Conservation (phyloP, 1,140 invertebrate genomes). For the Rhopalosiphum maidis region DNA sequence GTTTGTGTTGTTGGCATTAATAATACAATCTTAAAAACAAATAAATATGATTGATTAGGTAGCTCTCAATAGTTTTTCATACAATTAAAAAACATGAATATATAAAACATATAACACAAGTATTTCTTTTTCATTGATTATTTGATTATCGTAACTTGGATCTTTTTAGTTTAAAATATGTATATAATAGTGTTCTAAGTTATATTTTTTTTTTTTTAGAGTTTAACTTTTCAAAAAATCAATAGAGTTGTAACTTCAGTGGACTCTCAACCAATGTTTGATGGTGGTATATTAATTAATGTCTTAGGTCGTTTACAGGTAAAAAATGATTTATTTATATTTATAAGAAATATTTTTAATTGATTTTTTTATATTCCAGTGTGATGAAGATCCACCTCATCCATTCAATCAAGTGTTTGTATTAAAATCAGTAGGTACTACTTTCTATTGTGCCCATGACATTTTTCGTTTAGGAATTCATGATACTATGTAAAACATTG, state of each 20-base stretch:
- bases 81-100: too few relatives aligned
- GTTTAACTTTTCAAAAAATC: constrained; percentile 91
- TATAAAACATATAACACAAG: too few relatives aligned
- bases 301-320: constrained; percentile 93
- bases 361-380: constrained; percentile 69
- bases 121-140: too few relatives aligned
- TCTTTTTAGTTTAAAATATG: neutral
- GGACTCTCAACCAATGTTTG: constrained; percentile 94
- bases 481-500: constrained; percentile 71
- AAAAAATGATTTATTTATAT: constrained; percentile 60
- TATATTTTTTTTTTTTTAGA: constrained; percentile 68
- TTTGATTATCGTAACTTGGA: too few relatives aligned
- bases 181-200: neutral
- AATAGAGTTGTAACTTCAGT: constrained; percentile 88
- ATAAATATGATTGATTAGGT: too few relatives aligned
- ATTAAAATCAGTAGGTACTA: constrained; percentile 80
- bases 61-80: too few relatives aligned
- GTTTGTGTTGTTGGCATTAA: too few relatives aligned
- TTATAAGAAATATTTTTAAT: neutral
- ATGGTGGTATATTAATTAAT: constrained; percentile 92
- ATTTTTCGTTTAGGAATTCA: constrained; percentile 92
- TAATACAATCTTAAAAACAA: too few relatives aligned
- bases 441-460: constrained; percentile 90
- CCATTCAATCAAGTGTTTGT: constrained; percentile 90
- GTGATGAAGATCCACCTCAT: constrained; percentile 91